Evolutionary conservation across 2,797 vertebrate genomes (phyloP).

Genomic region (Premnoplex brunnescens): DNA sequence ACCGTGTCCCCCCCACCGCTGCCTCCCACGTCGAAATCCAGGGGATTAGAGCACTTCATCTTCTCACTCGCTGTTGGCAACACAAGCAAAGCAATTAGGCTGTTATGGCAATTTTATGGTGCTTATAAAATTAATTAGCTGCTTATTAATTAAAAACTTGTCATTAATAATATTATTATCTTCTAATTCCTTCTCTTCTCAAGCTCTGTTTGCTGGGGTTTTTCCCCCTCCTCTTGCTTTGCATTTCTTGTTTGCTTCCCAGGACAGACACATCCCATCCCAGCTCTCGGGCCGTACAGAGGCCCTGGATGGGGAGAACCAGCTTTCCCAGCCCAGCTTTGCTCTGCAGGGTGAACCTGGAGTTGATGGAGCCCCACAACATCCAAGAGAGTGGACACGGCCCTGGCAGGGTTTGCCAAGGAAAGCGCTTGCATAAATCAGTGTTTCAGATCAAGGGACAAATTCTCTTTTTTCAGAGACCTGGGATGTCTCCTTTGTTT

Average conservation of each 20-base stretch:
- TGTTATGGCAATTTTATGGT: slow-evolving; percentile 57
- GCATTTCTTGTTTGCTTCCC: background rate
- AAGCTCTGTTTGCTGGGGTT: background rate
- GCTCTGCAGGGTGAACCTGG: background rate
- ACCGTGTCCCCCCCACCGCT: accelerated
- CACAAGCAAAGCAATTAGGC: slow-evolving; percentile 42
- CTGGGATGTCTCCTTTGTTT: background rate
- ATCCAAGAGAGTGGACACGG: background rate
- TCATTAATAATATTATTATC: slow-evolving; percentile 28
- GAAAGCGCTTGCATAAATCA: background rate
- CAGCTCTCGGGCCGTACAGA: background rate
- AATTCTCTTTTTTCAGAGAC: background rate
- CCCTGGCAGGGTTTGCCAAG: background rate
- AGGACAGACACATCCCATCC: background rate
- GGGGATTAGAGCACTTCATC: background rate
- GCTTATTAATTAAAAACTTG: slow-evolving; percentile 46
- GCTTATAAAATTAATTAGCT: slow-evolving; percentile 49
- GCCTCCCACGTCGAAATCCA: background rate
- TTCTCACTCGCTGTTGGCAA: slow-evolving; percentile 26
- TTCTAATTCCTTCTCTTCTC: background rate
- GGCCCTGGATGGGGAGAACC: background rate
- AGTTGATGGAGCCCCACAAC: accelerated
- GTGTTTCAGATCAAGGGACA: background rate
- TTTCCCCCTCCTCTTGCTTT: background rate
- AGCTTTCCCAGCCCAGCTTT: background rate